Conservation (phyloP, 2,113 vertebrate species). For the Oryzias woworae region DNA sequence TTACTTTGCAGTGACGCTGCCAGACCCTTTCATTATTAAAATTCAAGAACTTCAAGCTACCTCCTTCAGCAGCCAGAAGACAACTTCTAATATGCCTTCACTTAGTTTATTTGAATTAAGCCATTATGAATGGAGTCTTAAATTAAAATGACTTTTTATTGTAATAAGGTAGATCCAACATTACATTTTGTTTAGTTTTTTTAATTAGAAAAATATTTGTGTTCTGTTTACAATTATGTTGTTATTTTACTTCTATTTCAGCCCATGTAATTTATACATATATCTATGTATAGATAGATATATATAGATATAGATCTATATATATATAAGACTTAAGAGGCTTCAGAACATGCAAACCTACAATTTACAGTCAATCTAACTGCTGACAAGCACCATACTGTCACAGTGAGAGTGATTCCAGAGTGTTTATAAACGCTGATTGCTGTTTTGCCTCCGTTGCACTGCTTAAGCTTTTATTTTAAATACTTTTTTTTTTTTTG, state of each 20-base stretch:
- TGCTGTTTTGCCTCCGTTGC: conserved; percentile 43
- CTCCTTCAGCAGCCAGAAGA: neutral
- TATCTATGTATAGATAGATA: no score
- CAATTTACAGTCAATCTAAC: conserved; percentile 14
- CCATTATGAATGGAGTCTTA: no score
- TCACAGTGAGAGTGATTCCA: conserved; percentile 26
- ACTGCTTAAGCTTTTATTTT: conserved; percentile 21
- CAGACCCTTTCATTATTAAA: conserved; percentile 5
- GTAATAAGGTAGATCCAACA: no score
- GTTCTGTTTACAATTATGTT: no score
- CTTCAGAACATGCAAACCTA: neutral
- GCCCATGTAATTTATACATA: no score
- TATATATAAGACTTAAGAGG: conserved; percentile 7
- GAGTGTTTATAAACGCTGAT: conserved; percentile 48
- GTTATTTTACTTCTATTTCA: no score
- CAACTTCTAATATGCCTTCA: neutral
- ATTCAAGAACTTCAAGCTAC: conserved; percentile 1
- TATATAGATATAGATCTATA: no score
- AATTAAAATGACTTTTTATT: no score
- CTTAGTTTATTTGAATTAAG: no score
- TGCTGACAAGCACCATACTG: neutral
- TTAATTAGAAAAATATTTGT: no score
- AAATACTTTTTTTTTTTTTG: neutral
- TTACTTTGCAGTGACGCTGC: neutral
- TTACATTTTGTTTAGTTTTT: no score